phyloP scores from a whole-genome alignment of 2,797 vertebrate genomes.

The Chromis chromis region DNA sequence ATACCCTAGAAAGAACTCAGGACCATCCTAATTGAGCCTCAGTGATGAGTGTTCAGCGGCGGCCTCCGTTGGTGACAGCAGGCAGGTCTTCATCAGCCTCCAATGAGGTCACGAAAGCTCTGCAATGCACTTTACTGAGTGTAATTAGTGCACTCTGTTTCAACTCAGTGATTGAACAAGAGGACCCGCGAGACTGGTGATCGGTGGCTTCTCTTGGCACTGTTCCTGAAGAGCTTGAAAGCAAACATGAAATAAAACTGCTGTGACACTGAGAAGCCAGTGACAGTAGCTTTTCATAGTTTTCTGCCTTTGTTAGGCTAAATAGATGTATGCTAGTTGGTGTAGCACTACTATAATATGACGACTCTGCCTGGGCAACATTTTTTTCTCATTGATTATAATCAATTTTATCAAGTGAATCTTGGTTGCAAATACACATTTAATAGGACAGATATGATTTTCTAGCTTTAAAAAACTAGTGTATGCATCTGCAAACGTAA shows the following conservation, averaged over 20 bases:
- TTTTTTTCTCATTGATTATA: neutral
- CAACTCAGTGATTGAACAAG: constrained; percentile 73
- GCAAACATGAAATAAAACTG: constrained; percentile 55
- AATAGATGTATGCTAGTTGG: constrained; percentile 9
- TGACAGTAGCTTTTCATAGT: constrained; percentile 13
- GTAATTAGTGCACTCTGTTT: constrained; percentile 71
- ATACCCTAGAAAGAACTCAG: neutral
- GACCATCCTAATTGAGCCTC: constrained; percentile 21
- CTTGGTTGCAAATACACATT: neutral
- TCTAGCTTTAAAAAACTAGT: neutral
- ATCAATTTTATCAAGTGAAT: neutral
- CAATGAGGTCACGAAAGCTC: constrained; percentile 57
- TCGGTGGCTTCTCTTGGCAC: constrained; percentile 54
- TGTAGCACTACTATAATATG: constrained; percentile 1
- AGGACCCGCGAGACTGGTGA: constrained; percentile 66
- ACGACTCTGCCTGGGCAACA: no score
- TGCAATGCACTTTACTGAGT: constrained; percentile 64
- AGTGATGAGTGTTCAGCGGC: constrained; percentile 32
- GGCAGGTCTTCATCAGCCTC: constrained; percentile 60
- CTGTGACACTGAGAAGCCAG: constrained; percentile 37
- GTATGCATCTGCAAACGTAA: neutral
- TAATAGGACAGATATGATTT: neutral
- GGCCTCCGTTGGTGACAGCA: constrained; percentile 58
- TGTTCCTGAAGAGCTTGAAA: constrained; percentile 41
- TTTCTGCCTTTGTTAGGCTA: constrained; percentile 31